phyloP scores from a whole-genome alignment of 1,140 invertebrate genomes.

The Parasteatoda tepidariorum region DNA sequence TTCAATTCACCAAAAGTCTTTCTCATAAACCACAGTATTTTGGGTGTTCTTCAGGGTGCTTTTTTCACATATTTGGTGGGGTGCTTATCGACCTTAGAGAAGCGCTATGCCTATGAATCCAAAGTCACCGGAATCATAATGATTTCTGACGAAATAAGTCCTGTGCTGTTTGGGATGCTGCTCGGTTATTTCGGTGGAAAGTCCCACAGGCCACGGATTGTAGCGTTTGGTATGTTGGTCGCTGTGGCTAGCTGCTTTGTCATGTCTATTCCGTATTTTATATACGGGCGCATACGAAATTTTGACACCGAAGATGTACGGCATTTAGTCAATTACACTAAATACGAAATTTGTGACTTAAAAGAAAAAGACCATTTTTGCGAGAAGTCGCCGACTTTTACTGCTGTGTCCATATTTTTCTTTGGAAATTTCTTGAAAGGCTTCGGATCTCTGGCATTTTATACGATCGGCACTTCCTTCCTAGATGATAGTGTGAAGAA shows the following conservation, averaged over 20 bases:
- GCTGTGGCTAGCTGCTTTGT: slow-evolving; percentile 78
- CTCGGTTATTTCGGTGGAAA: slow-evolving; percentile 77
- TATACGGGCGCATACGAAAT: slow-evolving; percentile 73
- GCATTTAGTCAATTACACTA: slow-evolving; percentile 4
- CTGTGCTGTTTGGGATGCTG: slow-evolving; percentile 63
- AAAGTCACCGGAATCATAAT: slow-evolving; percentile 75
- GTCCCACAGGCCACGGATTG: slow-evolving; percentile 78
- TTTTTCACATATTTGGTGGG: slow-evolving; percentile 82
- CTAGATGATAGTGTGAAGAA: slow-evolving; percentile 94
- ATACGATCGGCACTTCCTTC: slow-evolving; percentile 90
- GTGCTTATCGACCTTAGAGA: slow-evolving; percentile 83
- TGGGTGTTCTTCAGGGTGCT: slow-evolving; percentile 80
- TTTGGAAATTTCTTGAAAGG: slow-evolving; percentile 61
- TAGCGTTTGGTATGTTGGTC: slow-evolving; percentile 78
- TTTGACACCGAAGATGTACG: background rate
- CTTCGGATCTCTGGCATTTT: slow-evolving; percentile 83
- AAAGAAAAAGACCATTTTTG: slow-evolving; percentile 35
- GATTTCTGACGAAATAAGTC: slow-evolving; percentile 64
- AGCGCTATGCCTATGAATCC: slow-evolving; percentile 82
- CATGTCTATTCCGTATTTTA: slow-evolving; percentile 76
- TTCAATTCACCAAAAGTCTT: slow-evolving; percentile 82
- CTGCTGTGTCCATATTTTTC: slow-evolving; percentile 56
- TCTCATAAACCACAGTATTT: slow-evolving; percentile 78
- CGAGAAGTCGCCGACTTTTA: slow-evolving; percentile 32
- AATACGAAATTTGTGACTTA: slow-evolving; percentile 43